Conservation (phyloP, 2,797 vertebrate genomes). For the Clarias platycephalus region DNA sequence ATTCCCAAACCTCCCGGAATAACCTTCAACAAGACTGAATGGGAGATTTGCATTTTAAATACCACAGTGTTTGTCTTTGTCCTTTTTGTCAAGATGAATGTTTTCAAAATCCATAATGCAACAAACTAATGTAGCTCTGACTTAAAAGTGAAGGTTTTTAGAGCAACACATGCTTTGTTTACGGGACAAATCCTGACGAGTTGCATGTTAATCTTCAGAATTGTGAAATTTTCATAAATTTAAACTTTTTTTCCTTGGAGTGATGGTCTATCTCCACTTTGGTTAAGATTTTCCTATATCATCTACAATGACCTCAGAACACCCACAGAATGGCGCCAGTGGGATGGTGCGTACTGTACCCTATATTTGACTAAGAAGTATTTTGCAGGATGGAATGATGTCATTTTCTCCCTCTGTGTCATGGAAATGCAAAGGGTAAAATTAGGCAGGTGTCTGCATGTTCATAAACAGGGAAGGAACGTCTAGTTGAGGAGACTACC, state of each 20-base stretch:
- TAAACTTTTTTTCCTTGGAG: neutral
- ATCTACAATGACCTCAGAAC: neutral
- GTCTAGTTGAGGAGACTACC: neutral
- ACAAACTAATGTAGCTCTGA: neutral
- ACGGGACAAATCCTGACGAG: neutral
- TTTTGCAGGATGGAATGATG: neutral
- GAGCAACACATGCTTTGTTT: neutral
- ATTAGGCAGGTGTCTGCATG: neutral
- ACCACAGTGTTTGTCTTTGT: neutral
- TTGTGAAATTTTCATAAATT: neutral
- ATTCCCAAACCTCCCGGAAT: neutral
- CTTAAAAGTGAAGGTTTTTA: neutral
- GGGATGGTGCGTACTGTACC: neutral
- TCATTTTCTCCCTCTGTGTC: neutral
- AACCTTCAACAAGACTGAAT: neutral
- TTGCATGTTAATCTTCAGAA: constrained; percentile 1
- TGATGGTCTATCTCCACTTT: neutral
- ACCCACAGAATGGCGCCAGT: neutral
- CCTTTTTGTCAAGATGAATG: neutral
- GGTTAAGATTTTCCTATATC: neutral
- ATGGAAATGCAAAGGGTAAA: neutral
- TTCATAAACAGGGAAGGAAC: neutral
- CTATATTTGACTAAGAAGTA: neutral
- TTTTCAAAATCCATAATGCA: constrained; percentile 1
- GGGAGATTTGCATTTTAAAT: neutral